These are phyloP conservation scores for Heteractis magnifica DNA, from an alignment of 92 coral and sea anemone genomes.

Conservation along the genomic window DNA sequence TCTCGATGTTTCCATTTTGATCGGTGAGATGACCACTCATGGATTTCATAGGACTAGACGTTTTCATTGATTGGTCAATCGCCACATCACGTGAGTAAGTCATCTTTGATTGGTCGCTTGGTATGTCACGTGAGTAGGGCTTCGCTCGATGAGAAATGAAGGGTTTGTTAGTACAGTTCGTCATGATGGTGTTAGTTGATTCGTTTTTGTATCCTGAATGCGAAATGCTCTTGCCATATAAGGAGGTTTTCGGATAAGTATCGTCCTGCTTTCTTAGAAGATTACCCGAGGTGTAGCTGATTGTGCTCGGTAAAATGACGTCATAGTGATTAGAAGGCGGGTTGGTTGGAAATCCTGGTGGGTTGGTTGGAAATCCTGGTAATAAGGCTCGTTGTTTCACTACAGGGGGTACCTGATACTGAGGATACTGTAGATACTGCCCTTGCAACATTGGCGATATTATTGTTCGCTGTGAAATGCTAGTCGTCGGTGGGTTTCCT, in stretches of 20 bases:
- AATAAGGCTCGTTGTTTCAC: background rate
- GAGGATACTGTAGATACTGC: background rate
- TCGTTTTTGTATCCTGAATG: background rate
- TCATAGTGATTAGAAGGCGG: constrained; percentile 5
- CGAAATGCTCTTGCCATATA: constrained; percentile 15
- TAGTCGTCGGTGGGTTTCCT: constrained; percentile 1
- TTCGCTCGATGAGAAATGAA: constrained; percentile 15
- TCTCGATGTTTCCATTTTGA: background rate
- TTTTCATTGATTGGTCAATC: background rate
- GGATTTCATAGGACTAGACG: background rate
- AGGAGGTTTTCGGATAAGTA: constrained; percentile 15
- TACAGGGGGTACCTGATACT: background rate
- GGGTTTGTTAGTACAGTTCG: constrained; percentile 6
- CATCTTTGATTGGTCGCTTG: constrained; percentile 24
- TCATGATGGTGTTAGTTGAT: constrained; percentile 9
- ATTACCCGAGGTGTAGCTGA: constrained; percentile 1
- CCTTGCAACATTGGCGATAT: background rate
- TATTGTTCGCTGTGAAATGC: constrained; percentile 15
- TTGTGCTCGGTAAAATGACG: background rate
- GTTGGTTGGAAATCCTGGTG: background rate
- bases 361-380: constrained; percentile 2
- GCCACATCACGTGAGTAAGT: constrained; percentile 12
- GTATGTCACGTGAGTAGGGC: constrained; percentile 28
- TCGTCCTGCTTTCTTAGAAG: constrained; percentile 16
- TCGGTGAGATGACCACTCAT: background rate